A percentile compares a stretch with the other conserved stretches of the same genome.
phyloP scores from a whole-genome alignment of 2,888 invertebrate species.

The Eupithecia centaureata region DNA sequence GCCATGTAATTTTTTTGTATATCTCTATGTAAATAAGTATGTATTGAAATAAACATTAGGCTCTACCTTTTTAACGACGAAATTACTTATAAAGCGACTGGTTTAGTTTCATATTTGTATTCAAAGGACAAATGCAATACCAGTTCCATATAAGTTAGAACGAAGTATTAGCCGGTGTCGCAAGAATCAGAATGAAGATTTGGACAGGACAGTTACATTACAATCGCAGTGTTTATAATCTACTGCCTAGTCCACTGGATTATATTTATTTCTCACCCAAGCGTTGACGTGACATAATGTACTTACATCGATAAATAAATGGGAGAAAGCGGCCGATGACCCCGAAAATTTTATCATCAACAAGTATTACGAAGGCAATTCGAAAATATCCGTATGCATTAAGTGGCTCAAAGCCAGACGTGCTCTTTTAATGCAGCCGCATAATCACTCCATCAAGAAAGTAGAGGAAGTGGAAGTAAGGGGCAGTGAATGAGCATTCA shows the following conservation, averaged over 20 bases:
- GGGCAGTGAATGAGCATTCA: conserved; percentile 58
- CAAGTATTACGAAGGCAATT: conserved; percentile 56
- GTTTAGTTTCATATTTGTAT: conserved; percentile 55
- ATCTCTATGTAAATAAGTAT: background rate
- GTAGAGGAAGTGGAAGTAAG: conserved; percentile 68
- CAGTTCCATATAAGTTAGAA: conserved; percentile 61
- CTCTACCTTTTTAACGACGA: conserved; percentile 13
- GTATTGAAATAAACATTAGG: background rate
- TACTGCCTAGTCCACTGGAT: conserved; percentile 31
- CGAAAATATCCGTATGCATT: conserved; percentile 56
- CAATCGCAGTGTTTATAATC: conserved; percentile 26
- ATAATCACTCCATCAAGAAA: conserved; percentile 63
- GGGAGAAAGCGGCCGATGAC: conserved; percentile 74
- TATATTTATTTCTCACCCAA: conserved; percentile 46
- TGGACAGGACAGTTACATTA: conserved; percentile 50
- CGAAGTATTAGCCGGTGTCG: conserved; percentile 52
- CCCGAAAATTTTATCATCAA: conserved; percentile 61
- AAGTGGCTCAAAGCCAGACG: conserved; percentile 47
- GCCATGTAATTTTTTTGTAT: background rate
- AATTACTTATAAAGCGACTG: conserved; percentile 35
- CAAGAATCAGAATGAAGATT: conserved; percentile 56
- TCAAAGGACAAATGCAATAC: conserved; percentile 54
- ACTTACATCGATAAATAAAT: conserved; percentile 58
- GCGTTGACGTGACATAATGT: conserved; percentile 66
- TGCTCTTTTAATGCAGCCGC: conserved; percentile 56